These are phyloP conservation scores for Tortrix viridana DNA, from an alignment of 2,888 invertebrate species.

Conservation along the genomic window DNA sequence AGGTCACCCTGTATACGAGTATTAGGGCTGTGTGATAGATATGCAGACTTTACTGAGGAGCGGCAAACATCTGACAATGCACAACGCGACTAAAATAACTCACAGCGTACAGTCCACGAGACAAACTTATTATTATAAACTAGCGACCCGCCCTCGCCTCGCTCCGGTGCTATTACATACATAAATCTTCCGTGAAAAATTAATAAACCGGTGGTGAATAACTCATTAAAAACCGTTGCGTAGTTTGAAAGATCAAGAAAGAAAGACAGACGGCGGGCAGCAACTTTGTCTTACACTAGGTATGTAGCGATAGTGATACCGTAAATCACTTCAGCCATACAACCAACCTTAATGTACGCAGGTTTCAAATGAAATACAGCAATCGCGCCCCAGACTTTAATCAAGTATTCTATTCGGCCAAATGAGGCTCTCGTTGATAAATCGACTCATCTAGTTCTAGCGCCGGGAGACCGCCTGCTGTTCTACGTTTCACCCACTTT, in stretches of 20 bases:
- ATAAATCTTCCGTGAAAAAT: too few relatives aligned
- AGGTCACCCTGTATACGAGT: constrained; percentile 50
- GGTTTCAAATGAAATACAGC: constrained; percentile 51
- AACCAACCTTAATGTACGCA: constrained; percentile 17
- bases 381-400: constrained; percentile 57
- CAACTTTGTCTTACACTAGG: too few relatives aligned
- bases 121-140: constrained; percentile 14
- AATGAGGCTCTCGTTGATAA: constrained; percentile 64
- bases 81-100: constrained; percentile 21
- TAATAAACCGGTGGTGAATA: too few relatives aligned
- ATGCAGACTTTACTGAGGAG: constrained; percentile 34
- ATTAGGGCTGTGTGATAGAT: constrained; percentile 28
- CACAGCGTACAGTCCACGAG: constrained; percentile 34
- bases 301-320: too few relatives aligned
- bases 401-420: constrained; percentile 63
- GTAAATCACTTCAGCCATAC: constrained; percentile 29
- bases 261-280: too few relatives aligned
- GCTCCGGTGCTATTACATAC: too few relatives aligned
- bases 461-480: constrained; percentile 48
- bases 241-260: too few relatives aligned
- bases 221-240: too few relatives aligned
- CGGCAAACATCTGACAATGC: constrained; percentile 24
- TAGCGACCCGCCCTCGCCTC: too few relatives aligned
- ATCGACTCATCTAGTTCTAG: constrained; percentile 63
- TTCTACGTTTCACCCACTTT: constrained; percentile 49